These are phyloP conservation scores for Dasysyrphus tricinctus DNA, from an alignment of 2,888 invertebrate species.

Conservation along the genomic window DNA sequence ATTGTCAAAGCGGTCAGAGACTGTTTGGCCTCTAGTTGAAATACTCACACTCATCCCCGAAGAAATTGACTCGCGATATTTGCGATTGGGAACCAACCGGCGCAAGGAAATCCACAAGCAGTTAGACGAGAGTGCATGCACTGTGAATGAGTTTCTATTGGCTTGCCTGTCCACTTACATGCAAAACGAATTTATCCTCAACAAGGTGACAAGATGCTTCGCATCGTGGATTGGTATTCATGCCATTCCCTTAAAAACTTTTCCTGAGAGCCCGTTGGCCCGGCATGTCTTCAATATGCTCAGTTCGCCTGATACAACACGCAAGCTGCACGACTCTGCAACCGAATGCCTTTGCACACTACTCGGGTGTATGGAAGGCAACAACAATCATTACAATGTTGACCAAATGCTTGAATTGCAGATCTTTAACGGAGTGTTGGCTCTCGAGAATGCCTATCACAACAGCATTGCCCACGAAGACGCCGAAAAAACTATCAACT, in stretches of 20 bases:
- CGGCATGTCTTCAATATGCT: conserved; percentile 89
- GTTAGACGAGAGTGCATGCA: conserved; percentile 89
- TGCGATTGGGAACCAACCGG: conserved; percentile 95
- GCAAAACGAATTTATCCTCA: conserved; percentile 87
- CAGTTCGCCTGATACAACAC: conserved; percentile 86
- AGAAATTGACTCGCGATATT: conserved; percentile 92
- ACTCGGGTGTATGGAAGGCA: conserved; percentile 91
- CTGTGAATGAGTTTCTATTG: conserved; percentile 91
- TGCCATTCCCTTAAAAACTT: conserved; percentile 90
- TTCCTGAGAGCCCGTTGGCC: conserved; percentile 89
- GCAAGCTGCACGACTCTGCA: conserved; percentile 93
- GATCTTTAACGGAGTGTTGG: conserved; percentile 91
- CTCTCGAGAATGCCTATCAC: conserved; percentile 93
- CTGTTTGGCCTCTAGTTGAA: conserved; percentile 94
- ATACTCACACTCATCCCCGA: conserved; percentile 97
- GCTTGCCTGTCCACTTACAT: conserved; percentile 88
- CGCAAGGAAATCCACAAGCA: conserved; percentile 93
- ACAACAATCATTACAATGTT: conserved; percentile 84
- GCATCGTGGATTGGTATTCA: conserved; percentile 95
- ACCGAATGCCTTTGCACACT: conserved; percentile 95
- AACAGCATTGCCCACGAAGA: conserved; percentile 96
- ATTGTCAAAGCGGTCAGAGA: conserved; percentile 87
- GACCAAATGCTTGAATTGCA: conserved; percentile 90
- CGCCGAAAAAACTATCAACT: conserved; percentile 96
- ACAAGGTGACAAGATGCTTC: conserved; percentile 92